Evolutionary conservation across 2,113 vertebrate species (phyloP), one percentile per base, ranked within the genome.

Genomic region (Gambusia affinis): DNA sequence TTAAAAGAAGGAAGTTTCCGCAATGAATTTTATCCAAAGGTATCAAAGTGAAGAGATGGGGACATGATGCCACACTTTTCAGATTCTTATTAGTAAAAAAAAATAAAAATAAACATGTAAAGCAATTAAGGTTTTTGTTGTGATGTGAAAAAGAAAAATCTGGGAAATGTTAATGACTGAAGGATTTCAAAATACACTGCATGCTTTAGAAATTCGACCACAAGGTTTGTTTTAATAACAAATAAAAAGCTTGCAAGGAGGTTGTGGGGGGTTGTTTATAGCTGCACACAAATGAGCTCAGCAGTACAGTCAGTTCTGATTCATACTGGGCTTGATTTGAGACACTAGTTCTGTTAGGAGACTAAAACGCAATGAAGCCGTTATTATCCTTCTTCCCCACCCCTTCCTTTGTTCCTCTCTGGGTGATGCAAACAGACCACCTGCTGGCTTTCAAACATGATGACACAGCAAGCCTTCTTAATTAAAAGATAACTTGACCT

Each of bases 401-500:
- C 54, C 27, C 47, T 31, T 30, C n/a, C 42, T 64, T 51, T 1
- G 22, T 64, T 22, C 70, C 61, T 73, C 62, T 47, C 60, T 1
- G 22, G 31, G 57, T 67, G 35, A 42, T 73, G 74, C 65, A 70
- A 87, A 79, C 30, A 24, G 88, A 87, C 87, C 81, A 70, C 87
- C 78, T 90, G 88, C 88, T 68, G 80, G 42, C 63, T 62, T 12
- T 28, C 61, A 60, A 83, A 86, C 83, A 80, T 64, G 71, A 82
- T 37, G 15, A 35, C 78, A 79, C 71, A 67, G 63, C 64, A 51
- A 73, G 71, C 57, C 61, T 76, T 30, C 76, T 78, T 87, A 88
- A 91, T 92, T 87, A 88, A 87, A 90, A 89, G 83, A 85, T 83
- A 90, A 92, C 91, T 64, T 76, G 57, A 28, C 60, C 69, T 91